Base-by-base conservation (phyloP, 2,113 vertebrate genomes). In the Chloropsis hardwickii region DNA sequence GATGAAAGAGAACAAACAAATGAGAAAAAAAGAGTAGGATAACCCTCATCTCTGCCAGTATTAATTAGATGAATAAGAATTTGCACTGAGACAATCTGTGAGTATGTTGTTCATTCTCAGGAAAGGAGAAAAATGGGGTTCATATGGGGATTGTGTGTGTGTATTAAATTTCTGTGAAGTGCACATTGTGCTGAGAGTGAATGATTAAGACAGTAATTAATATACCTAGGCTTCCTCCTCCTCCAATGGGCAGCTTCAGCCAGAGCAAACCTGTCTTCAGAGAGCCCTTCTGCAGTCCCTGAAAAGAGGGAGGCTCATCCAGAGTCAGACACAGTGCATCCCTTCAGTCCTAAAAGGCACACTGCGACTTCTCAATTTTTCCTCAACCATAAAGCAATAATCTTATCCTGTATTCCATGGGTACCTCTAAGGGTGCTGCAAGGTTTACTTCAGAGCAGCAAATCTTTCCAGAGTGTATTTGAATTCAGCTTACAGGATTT, bases 241-340 rank as follows among this genome's bases (percentile, higher is more conserved):
- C 5, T 18, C 7, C 29, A 42, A 2, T 35, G 40, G 8, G 21
- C 35, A 85, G 56, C 44, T 85, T 85, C 48, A 88, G 53, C 16
- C 12, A 67, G 57, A 67, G 50, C 27, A 86, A 28, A 50, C 11
- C 8, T 85, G 35, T 64, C 42, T 71, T 61, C 48, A 33, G 18
- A 24, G 11, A 57, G 62, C 25, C 37, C 33, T 81, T 42, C 42
- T 53, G 24, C 60, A 53, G 25, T 13, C 66, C 31, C n/a, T 31
- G 42, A 31, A 53, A 65, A 40, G 72, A 58, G 28, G 35, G 23
- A 64, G 18, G 12, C 24, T 83, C 3, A 1, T 81, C 17, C 39
- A 37, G 25, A 27, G 42, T 19, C 47, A 54, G 44, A 14, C 14
- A 7, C 28, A 74, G 37, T 0, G 0, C 28, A 50, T 39, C 61